Percentiles rank a stretch among this genome's conserved stretches.
Conservation (phyloP, 2,888 invertebrate species). For the Amblyjoppa proteus region DNA sequence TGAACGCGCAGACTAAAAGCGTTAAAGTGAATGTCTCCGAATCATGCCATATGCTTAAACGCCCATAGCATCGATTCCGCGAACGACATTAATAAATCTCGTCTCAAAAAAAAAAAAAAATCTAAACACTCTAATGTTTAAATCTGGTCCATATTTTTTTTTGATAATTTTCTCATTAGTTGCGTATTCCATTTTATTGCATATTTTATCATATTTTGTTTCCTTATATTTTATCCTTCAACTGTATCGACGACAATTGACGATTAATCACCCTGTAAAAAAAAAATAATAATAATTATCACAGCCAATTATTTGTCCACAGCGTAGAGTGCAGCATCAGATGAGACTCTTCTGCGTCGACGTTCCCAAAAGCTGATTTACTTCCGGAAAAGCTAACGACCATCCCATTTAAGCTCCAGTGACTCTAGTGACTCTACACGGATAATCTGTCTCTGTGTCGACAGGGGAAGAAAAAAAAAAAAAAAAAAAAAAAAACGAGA, state of each 20-base stretch:
- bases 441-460: conserved; percentile 1
- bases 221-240: background rate
- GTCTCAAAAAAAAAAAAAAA: background rate
- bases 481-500: background rate
- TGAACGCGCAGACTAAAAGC: conserved; percentile 70
- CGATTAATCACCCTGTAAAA: background rate
- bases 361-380: background rate
- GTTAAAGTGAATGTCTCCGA: background rate
- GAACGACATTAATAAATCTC: too few species aligned
- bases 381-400: background rate
- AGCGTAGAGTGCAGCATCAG: background rate
- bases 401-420: background rate
- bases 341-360: background rate
- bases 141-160: background rate
- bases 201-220: background rate
- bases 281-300: background rate
- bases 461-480: background rate
- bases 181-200: background rate
- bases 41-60: background rate
- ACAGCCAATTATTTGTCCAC: background rate
- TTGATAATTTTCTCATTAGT: background rate
- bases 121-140: background rate
- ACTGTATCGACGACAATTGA: background rate
- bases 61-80: background rate
- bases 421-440: background rate